Conservation (phyloP, 2,888 invertebrate genomes). For the Didymodactylos carnosus region DNA sequence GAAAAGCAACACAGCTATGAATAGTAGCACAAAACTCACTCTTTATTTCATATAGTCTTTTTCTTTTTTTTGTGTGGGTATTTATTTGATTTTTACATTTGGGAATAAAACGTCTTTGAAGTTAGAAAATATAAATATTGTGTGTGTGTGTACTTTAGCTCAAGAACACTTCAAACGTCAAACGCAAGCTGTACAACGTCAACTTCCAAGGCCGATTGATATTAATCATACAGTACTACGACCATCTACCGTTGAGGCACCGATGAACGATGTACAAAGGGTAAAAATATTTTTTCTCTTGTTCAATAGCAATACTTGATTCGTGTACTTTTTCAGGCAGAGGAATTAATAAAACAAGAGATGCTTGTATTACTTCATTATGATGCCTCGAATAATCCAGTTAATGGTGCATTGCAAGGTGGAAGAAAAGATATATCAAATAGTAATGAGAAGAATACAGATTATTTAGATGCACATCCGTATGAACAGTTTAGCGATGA, state of each 20-base stretch:
- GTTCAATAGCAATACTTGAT: conserved; percentile 25
- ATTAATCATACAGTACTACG: conserved; percentile 63
- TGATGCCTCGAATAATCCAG: conserved; percentile 51
- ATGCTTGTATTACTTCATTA: conserved; percentile 85
- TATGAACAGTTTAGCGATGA: conserved; percentile 52
- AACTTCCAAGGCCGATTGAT: conserved; percentile 60
- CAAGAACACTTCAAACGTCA: conserved; percentile 2
- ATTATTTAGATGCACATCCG: conserved; percentile 65
- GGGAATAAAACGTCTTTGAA: no score
- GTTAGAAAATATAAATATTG: no score
- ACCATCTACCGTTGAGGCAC: conserved; percentile 48
- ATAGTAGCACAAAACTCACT: no score
- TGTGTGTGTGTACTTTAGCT: no score
- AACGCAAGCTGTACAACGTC: conserved; percentile 52
- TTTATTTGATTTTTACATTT: no score
- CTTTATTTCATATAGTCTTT: no score
- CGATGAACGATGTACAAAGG: conserved; percentile 62
- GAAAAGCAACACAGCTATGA: no score
- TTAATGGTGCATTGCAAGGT: no score
- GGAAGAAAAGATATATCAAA: no score
- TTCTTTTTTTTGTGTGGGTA: no score
- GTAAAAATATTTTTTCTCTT: background rate
- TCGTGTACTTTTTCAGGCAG: conserved; percentile 43
- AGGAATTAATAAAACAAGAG: conserved; percentile 81
- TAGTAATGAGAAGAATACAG: conserved; percentile 32